A percentile compares a stretch with the other conserved stretches of the same genome.
These are phyloP conservation scores for Xiphorhynchus erythropygius DNA, from an alignment of 2,797 vertebrate genomes.

Conservation along the genomic window DNA sequence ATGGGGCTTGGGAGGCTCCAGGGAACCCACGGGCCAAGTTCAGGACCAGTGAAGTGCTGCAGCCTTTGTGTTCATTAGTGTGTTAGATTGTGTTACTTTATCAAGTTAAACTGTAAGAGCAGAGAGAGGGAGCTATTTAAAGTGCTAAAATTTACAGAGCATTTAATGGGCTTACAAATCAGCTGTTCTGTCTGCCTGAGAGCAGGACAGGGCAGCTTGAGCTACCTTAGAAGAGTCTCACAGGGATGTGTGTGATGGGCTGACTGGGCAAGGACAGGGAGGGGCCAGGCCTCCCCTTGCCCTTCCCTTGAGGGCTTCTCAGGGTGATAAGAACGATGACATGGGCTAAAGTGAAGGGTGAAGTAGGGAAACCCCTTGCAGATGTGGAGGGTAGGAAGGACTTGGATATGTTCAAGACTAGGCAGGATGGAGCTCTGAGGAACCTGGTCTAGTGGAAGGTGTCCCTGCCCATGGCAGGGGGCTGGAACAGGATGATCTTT, in stretches of 20 bases:
- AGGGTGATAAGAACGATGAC: neutral
- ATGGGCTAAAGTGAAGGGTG: neutral
- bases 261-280: neutral
- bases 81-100: neutral
- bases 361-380: neutral
- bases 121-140: neutral
- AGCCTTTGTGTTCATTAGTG: neutral
- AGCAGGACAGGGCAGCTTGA: neutral
- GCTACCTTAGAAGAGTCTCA: neutral
- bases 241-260: neutral
- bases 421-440: neutral
- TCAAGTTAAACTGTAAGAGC: neutral
- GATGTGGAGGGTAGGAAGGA: neutral
- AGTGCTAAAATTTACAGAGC: neutral
- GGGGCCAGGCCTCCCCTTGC: neutral
- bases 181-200: neutral
- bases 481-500: neutral
- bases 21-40: neutral
- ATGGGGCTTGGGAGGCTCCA: neutral
- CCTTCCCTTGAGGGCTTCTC: neutral
- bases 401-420: neutral
- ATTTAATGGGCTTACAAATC: neutral
- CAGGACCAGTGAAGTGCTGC: neutral
- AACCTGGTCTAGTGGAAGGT: neutral
- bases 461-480: neutral